Evolutionary conservation across 1,140 invertebrate genomes (phyloP).

Genomic region (Panonychus citri): DNA sequence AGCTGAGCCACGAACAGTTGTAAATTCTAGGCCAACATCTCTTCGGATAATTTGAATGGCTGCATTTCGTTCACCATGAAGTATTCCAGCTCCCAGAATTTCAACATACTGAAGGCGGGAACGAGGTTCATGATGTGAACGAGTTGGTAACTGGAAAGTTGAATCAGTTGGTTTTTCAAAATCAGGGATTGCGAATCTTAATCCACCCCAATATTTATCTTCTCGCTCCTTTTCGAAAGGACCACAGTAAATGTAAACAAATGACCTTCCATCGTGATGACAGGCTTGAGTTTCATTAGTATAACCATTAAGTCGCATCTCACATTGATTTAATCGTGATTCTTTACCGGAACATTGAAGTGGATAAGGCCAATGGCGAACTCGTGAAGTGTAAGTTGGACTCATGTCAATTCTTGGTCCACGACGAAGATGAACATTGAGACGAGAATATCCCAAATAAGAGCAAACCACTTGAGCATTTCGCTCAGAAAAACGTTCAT

Average conservation of each 20-base stretch:
- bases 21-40: slow-evolving; percentile 24
- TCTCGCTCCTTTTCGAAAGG: slow-evolving; percentile 20
- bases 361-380: slow-evolving; percentile 88
- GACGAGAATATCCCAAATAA: slow-evolving; percentile 64
- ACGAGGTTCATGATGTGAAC: not conserved
- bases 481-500: slow-evolving; percentile 71
- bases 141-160: slow-evolving; percentile 19
- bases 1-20: slow-evolving; percentile 59
- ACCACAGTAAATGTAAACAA: slow-evolving; percentile 82
- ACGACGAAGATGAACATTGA: slow-evolving; percentile 62
- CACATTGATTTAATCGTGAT: slow-evolving; percentile 54
- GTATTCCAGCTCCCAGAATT: slow-evolving; percentile 77
- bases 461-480: slow-evolving; percentile 86
- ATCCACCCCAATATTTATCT: slow-evolving; percentile 81
- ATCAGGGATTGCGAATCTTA: slow-evolving; percentile 63
- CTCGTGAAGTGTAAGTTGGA: slow-evolving; percentile 51
- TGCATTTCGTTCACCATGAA: slow-evolving; percentile 82
- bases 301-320: slow-evolving; percentile 64
- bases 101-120: slow-evolving; percentile 45
- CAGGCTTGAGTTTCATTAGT: slow-evolving; percentile 52
- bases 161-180: slow-evolving; percentile 66
- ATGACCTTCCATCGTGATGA: slow-evolving; percentile 54
- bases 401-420: slow-evolving; percentile 58
- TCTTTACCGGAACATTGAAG: slow-evolving; percentile 60
- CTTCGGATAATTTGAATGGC: slow-evolving; percentile 56